These are phyloP conservation scores for Chloropsis cyanopogon DNA, from an alignment of 2,113 vertebrate genomes.

Conservation along the genomic window DNA sequence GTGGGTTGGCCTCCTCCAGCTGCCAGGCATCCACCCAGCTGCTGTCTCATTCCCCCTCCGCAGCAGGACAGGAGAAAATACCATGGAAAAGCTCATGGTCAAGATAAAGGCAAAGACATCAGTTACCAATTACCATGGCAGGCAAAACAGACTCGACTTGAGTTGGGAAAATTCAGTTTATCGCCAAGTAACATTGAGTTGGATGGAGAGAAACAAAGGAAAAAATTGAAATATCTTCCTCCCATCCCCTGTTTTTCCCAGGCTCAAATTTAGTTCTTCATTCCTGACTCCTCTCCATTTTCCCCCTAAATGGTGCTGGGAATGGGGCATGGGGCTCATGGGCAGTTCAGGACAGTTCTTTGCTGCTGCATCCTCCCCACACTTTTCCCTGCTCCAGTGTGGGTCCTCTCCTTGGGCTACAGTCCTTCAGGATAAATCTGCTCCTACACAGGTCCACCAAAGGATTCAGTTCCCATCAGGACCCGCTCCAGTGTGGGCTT, in stretches of 20 bases:
- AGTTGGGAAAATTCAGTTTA: neutral
- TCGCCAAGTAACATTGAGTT: neutral
- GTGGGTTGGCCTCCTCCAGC: neutral
- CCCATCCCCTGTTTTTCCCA: neutral
- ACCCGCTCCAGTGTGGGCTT: rapidly evolving
- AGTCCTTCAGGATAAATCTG: neutral
- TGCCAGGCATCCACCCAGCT: neutral
- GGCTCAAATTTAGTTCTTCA: neutral
- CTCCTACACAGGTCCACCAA: rapidly evolving
- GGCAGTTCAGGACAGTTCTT: neutral
- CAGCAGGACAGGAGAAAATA: neutral
- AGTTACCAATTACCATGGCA: neutral
- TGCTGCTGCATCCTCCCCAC: neutral
- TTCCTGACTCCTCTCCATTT: neutral
- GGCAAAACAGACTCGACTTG: neutral
- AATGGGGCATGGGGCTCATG: neutral
- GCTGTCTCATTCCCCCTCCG: neutral
- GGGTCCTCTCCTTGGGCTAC: neutral
- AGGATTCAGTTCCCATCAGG: neutral
- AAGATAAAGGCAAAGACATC: neutral
- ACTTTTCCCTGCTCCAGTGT: neutral
- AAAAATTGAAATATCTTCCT: neutral
- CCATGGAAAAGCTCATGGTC: neutral
- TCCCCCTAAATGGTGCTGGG: rapidly evolving
- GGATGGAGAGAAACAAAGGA: neutral